Evolutionary conservation across 2,797 vertebrate genomes (phyloP).

Genomic region (Myotis planiceps): DNA sequence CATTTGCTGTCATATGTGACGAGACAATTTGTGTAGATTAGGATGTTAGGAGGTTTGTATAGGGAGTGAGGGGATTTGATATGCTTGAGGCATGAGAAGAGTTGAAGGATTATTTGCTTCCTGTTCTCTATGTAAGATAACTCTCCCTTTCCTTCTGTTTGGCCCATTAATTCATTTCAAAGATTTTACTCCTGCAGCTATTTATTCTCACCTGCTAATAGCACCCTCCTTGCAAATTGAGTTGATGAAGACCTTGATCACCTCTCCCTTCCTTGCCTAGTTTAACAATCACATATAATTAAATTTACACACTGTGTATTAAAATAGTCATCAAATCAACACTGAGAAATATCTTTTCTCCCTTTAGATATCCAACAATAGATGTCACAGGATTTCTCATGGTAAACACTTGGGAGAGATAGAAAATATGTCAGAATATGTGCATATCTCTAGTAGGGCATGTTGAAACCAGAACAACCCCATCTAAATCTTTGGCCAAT

Average conservation of each 20-base stretch:
- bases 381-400: neutral
- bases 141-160: neutral
- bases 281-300: neutral
- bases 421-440: neutral
- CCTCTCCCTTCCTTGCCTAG: neutral
- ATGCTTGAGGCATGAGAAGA: neutral
- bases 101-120: neutral
- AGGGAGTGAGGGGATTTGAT: neutral
- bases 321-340: slow-evolving; percentile 14
- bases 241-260: neutral
- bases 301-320: neutral
- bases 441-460: neutral
- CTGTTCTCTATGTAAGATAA: neutral
- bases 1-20: neutral
- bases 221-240: neutral
- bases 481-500: neutral
- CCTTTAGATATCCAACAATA: neutral
- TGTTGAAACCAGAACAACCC: neutral
- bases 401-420: neutral
- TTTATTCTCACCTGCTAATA: neutral
- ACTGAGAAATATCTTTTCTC: neutral
- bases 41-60: neutral
- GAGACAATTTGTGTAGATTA: neutral
- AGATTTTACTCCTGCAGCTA: neutral
- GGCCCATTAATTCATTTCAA: neutral